Percentiles rank a stretch among this genome's conserved stretches.
Conservation (phyloP, 2,888 invertebrate species). For the Ochropleura leucogaster region DNA sequence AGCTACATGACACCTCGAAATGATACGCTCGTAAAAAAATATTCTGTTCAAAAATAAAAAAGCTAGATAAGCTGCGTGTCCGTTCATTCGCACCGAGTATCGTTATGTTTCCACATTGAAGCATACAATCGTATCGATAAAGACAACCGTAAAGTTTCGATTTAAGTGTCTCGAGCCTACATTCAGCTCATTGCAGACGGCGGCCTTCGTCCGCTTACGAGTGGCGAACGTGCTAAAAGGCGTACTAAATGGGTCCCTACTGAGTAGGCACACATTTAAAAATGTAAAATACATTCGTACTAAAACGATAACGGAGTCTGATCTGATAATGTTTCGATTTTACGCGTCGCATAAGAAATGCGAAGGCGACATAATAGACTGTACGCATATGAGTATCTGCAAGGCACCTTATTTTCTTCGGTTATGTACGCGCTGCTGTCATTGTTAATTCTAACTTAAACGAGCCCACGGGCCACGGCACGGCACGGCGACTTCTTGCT, state of each 20-base stretch:
- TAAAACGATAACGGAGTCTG: conserved; percentile 75
- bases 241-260: conserved; percentile 69
- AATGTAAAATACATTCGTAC: conserved; percentile 75
- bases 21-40: conserved; percentile 65
- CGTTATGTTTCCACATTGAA: conserved; percentile 78
- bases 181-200: conserved; percentile 74
- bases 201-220: conserved; percentile 69
- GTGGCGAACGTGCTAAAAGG: conserved; percentile 72
- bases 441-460: conserved; percentile 70
- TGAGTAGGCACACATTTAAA: conserved; percentile 72
- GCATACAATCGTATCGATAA: conserved; percentile 79
- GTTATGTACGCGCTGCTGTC: conserved; percentile 63
- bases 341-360: conserved; percentile 67
- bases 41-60: conserved; percentile 71
- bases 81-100: conserved; percentile 73
- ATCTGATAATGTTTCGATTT: conserved; percentile 77
- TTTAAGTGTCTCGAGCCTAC: conserved; percentile 80
- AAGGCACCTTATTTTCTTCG: conserved; percentile 59
- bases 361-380: conserved; percentile 65
- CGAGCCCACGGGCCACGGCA: conserved; percentile 46
- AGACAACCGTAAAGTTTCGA: conserved; percentile 83
- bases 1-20: conserved; percentile 51
- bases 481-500: conserved; percentile 39
- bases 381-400: conserved; percentile 52
- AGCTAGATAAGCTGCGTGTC: conserved; percentile 76